Evolutionary conservation across 2,797 vertebrate genomes (phyloP).

Genomic region (Molossus alvarezi): DNA sequence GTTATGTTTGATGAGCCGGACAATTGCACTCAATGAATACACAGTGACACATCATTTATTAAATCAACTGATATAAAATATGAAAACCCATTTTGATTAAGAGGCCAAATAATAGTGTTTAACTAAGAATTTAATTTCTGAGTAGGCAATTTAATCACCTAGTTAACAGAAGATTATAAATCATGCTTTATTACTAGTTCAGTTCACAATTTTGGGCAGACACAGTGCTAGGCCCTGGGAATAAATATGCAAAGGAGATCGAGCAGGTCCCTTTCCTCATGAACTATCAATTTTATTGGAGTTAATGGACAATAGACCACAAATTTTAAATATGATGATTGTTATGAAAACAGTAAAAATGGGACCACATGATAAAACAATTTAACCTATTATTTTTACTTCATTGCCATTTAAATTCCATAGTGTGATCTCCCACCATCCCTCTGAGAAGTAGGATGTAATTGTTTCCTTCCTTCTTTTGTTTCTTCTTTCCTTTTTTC

Average conservation of each 20-base stretch:
- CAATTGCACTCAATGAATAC: neutral
- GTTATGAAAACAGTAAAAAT: neutral
- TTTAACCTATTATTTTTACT: neutral
- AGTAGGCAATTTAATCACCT: slow-evolving; percentile 38
- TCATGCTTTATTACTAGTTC: slow-evolving; percentile 61
- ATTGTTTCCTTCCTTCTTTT: neutral
- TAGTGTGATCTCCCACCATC: neutral
- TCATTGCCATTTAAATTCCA: neutral
- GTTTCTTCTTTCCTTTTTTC: neutral
- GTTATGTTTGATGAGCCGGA: neutral
- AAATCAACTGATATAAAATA: neutral
- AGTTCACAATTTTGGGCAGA: neutral
- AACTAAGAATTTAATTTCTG: slow-evolving; percentile 69
- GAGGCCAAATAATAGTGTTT: slow-evolving; percentile 52
- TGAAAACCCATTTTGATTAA: slow-evolving; percentile 19
- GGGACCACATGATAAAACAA: neutral
- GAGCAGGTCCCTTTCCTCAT: neutral
- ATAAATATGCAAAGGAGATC: neutral
- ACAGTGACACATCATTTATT: slow-evolving; percentile 26
- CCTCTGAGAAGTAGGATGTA: neutral
- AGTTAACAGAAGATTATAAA: slow-evolving; percentile 42
- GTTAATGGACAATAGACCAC: neutral
- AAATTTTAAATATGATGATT: neutral
- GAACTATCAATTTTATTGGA: neutral
- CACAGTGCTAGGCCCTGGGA: neutral